A percentile compares a stretch with the other conserved stretches of the same genome.
These are phyloP conservation scores for Sciurus niger DNA, from an alignment of 2,113 vertebrate genomes.

Conservation along the genomic window DNA sequence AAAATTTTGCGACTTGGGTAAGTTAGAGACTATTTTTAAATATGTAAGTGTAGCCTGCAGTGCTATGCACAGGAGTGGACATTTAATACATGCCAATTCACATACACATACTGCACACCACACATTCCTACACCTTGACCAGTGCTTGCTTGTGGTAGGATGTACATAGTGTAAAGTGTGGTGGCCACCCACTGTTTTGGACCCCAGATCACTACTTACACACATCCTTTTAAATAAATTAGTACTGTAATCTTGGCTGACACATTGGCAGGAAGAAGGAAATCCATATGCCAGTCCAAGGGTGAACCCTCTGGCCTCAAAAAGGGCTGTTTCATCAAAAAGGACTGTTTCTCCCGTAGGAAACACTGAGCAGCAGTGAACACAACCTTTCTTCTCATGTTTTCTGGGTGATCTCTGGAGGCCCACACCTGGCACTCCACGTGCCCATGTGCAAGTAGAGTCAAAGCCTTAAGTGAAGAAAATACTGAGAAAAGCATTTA, in stretches of 20 bases:
- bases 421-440: not conserved
- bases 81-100: not conserved
- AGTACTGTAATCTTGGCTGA: not conserved
- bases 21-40: not conserved
- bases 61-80: not conserved
- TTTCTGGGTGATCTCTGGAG: not conserved
- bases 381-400: not conserved
- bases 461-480: not conserved
- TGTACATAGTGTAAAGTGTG: not conserved
- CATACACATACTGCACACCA: rapidly evolving
- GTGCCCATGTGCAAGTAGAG: not conserved
- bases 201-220: not conserved
- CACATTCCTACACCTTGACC: not conserved
- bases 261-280: not conserved
- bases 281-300: not conserved
- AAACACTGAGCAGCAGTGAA: not conserved
- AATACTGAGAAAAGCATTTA: not conserved
- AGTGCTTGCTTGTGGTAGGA: not conserved
- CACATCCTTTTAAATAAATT: not conserved
- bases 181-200: not conserved
- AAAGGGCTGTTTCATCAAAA: not conserved
- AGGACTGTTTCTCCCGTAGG: not conserved
- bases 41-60: not conserved
- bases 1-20: not conserved
- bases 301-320: not conserved